Percentiles rank a stretch among this genome's conserved stretches.
Evolutionary conservation across 1,140 invertebrate species (phyloP).

Genomic region (Reticulitermes speratus): DNA sequence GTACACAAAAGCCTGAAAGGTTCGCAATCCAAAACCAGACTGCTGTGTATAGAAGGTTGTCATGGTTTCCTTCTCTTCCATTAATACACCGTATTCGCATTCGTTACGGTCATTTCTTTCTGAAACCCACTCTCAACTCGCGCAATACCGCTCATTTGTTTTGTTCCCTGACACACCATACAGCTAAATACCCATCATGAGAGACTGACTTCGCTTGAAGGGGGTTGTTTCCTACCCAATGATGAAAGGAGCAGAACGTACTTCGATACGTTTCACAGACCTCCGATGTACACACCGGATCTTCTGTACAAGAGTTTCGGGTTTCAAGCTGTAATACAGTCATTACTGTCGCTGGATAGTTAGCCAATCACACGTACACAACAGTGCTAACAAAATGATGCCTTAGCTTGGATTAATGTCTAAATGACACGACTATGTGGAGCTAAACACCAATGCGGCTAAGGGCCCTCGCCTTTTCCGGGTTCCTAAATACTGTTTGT

Average conservation of each 20-base stretch:
- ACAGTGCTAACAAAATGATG: background rate
- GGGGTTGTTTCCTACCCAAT: background rate
- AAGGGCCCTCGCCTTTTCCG: no score
- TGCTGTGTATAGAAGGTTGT: background rate
- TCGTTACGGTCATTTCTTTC: constrained; percentile 3
- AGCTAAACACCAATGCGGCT: no score
- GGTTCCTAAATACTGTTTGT: no score
- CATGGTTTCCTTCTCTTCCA: background rate
- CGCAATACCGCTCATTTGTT: background rate
- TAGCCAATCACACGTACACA: background rate
- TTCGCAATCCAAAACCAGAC: background rate
- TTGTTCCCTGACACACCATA: background rate
- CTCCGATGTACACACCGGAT: background rate
- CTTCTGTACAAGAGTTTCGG: background rate
- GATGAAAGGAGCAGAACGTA: background rate
- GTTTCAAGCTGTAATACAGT: background rate
- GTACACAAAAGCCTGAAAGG: background rate
- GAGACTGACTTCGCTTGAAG: background rate
- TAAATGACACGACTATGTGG: no score
- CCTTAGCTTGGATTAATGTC: background rate
- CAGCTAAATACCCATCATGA: background rate
- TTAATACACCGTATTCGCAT: background rate
- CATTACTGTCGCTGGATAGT: background rate
- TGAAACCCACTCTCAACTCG: background rate
- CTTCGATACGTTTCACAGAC: background rate